A percentile compares a stretch with the other conserved stretches of the same genome.
These are phyloP conservation scores for Petromus typicus DNA, from an alignment of 2,113 vertebrate genomes.

Conservation along the genomic window DNA sequence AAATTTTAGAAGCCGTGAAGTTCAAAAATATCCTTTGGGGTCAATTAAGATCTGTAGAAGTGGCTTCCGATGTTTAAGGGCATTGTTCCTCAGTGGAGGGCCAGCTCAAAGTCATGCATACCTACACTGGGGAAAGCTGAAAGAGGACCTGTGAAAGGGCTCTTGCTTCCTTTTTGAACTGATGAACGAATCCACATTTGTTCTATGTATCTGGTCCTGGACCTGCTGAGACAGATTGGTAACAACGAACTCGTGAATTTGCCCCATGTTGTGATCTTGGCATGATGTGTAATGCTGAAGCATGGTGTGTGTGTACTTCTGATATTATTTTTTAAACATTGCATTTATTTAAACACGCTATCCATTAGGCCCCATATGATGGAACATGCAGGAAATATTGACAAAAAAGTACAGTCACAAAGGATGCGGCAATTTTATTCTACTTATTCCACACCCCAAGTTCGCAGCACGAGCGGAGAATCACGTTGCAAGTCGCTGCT, in stretches of 20 bases:
- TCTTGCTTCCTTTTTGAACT: constrained; percentile 1
- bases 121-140: background rate
- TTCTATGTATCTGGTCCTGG: background rate
- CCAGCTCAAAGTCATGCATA: background rate
- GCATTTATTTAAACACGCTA: background rate
- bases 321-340: background rate
- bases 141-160: background rate
- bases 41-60: constrained; percentile 65
- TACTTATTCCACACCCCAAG: background rate
- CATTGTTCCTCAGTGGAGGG: background rate
- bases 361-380: background rate
- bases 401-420: background rate
- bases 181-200: background rate
- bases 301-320: background rate
- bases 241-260: background rate
- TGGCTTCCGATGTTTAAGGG: constrained; percentile 29
- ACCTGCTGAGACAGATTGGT: background rate
- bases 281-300: background rate
- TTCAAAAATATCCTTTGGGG: constrained; percentile 66
- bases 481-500: background rate
- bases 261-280: background rate
- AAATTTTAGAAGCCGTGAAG: constrained; percentile 53
- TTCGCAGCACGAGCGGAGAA: background rate
- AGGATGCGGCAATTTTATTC: background rate
- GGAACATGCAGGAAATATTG: background rate